A percentile compares a stretch with the other conserved stretches of the same genome.
These are phyloP conservation scores for Neodon shergylaensis DNA, from an alignment of 2,113 vertebrate species.

Conservation along the genomic window DNA sequence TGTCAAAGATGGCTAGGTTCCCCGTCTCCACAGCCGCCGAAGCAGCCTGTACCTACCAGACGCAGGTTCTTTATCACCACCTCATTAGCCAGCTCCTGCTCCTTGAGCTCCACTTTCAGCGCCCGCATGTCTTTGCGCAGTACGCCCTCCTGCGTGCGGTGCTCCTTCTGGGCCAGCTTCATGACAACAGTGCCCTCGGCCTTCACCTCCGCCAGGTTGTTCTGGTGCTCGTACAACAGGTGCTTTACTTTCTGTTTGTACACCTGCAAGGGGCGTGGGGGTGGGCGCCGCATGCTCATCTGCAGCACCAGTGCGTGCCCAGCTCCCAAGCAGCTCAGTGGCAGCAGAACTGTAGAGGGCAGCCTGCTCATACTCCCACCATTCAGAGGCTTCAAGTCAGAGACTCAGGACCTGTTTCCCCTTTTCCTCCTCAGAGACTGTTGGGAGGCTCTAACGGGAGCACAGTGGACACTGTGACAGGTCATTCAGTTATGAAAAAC, in stretches of 20 bases:
- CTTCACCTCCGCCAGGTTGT: constrained; percentile 90
- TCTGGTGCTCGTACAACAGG: constrained; percentile 94
- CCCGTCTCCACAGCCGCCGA: background rate
- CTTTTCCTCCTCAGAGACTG: background rate
- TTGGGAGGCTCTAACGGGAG: background rate
- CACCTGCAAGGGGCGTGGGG: constrained; percentile 76
- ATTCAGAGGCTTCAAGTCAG: background rate
- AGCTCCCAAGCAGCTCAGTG: background rate
- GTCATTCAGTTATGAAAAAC: background rate
- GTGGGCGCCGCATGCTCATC: rapidly evolving
- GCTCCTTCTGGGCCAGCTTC: constrained; percentile 88
- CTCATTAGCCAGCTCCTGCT: constrained; percentile 89
- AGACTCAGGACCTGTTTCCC: background rate
- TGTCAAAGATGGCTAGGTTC: background rate
- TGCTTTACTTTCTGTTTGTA: constrained; percentile 99
- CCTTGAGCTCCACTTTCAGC: constrained; percentile 86
- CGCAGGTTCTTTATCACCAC: constrained; percentile 86
- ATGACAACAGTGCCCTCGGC: constrained; percentile 80
- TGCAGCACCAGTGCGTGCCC: background rate
- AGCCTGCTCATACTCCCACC: background rate
- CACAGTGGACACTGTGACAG: background rate
- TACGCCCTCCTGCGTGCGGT: constrained; percentile 85
- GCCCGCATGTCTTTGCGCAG: constrained; percentile 83
- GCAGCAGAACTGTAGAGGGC: background rate
- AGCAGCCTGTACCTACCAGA: constrained; percentile 84